Percentiles rank a stretch among this genome's conserved stretches.
phyloP scores from a whole-genome alignment of 2,797 vertebrate species.

The Myotis pilosus region DNA sequence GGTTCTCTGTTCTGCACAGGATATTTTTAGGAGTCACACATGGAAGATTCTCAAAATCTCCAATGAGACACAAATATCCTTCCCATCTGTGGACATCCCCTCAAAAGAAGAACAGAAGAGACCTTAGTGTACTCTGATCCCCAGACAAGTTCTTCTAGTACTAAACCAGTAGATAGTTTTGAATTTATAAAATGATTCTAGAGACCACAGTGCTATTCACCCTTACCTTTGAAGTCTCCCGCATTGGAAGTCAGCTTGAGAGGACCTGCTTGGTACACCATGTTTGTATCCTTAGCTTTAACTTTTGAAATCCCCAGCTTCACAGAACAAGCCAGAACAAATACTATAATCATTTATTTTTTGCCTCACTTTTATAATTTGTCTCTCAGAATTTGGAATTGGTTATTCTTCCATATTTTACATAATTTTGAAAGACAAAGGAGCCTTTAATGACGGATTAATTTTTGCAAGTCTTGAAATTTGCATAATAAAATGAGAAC shows the following conservation, averaged over 20 bases:
- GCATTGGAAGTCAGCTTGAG: neutral
- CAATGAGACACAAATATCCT: neutral
- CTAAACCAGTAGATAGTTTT: neutral
- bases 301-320: neutral
- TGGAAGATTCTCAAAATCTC: neutral
- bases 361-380: neutral
- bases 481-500: constrained; percentile 15
- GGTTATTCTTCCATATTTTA: neutral
- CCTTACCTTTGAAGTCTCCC: neutral
- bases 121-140: neutral
- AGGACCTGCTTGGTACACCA: neutral
- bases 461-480: neutral
- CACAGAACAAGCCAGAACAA: neutral
- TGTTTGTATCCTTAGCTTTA: neutral
- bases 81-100: neutral
- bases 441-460: neutral
- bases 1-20: neutral
- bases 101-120: neutral
- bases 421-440: neutral
- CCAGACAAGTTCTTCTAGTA: neutral
- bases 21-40: neutral
- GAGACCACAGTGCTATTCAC: neutral
- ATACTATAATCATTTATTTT: neutral
- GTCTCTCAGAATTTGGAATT: constrained; percentile 9
- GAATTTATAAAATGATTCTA: neutral